A percentile compares a stretch with the other conserved stretches of the same genome.
Evolutionary conservation across 2,888 invertebrate species (phyloP).

Genomic region (Molorchus minor): DNA sequence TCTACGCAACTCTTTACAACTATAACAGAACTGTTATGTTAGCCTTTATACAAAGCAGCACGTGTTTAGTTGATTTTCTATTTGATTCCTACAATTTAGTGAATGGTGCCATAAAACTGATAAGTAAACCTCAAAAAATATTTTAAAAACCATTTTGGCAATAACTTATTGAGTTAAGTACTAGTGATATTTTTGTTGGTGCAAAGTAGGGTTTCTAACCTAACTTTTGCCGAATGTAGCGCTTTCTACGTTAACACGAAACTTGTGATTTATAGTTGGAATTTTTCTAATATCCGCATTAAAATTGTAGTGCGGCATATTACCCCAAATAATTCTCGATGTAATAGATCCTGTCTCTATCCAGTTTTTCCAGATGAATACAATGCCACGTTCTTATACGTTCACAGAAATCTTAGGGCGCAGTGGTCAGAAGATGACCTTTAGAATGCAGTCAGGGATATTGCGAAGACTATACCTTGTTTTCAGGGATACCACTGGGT

Average conservation of each 20-base stretch:
- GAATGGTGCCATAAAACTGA: too few relatives aligned
- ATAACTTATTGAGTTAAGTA: conserved; percentile 2
- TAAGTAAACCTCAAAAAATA: conserved; percentile 11
- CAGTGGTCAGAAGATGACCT: conserved; percentile 22
- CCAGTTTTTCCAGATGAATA: neutral
- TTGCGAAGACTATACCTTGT: too few relatives aligned
- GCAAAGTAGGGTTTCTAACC: too few relatives aligned
- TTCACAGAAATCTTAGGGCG: neutral
- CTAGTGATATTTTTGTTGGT: neutral
- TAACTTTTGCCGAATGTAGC: conserved; percentile 17
- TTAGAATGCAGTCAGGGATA: conserved; percentile 11
- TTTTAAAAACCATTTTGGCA: conserved; percentile 5
- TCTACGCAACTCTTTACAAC: too few relatives aligned
- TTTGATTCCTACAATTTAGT: too few relatives aligned
- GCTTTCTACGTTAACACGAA: too few relatives aligned
- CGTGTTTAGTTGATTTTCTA: too few relatives aligned
- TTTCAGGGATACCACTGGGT: too few relatives aligned
- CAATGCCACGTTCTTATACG: conserved; percentile 4
- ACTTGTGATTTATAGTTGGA: conserved; percentile 14
- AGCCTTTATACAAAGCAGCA: neutral
- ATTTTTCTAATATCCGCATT: conserved; percentile 11
- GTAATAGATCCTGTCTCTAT: conserved; percentile 13
- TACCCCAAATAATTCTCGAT: too few relatives aligned
- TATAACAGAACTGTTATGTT: too few relatives aligned
- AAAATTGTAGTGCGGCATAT: conserved; percentile 30